phyloP scores from a whole-genome alignment of 1,140 invertebrate species.

The Bombus terrestris region DNA sequence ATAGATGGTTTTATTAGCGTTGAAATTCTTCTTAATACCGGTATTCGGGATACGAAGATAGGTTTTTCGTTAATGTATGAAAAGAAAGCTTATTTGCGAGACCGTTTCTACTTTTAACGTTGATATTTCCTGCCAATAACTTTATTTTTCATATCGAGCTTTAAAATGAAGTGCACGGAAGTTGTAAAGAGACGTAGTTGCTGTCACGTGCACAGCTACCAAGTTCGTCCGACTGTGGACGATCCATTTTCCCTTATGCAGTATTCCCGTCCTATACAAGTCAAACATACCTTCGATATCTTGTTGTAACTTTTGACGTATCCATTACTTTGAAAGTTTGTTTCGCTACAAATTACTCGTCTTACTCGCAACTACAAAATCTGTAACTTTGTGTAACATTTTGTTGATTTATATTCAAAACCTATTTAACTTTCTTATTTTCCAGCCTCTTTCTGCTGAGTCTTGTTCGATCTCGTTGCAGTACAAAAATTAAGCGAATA shows the following conservation, averaged over 20 bases:
- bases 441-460: not conserved
- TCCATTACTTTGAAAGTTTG: constrained; percentile 1
- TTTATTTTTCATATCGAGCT: not conserved
- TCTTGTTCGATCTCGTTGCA: not conserved
- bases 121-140: not conserved
- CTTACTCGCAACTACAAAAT: not conserved
- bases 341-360: not conserved
- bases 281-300: not conserved
- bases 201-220: not conserved
- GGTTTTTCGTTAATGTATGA: not conserved
- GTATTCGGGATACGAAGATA: not conserved
- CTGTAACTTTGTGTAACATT: not conserved
- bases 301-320: not conserved
- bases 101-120: not conserved
- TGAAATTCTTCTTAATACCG: too few species aligned
- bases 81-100: not conserved
- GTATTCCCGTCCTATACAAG: too few species aligned
- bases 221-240: constrained; percentile 1
- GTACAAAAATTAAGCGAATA: not conserved
- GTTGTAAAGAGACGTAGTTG: not conserved
- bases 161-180: not conserved
- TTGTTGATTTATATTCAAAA: not conserved
- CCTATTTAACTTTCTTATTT: not conserved
- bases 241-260: constrained; percentile 15
- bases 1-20: too few species aligned